Evolutionary conservation across 2,797 vertebrate genomes (phyloP).

Genomic region (Sternotherus odoratus): DNA sequence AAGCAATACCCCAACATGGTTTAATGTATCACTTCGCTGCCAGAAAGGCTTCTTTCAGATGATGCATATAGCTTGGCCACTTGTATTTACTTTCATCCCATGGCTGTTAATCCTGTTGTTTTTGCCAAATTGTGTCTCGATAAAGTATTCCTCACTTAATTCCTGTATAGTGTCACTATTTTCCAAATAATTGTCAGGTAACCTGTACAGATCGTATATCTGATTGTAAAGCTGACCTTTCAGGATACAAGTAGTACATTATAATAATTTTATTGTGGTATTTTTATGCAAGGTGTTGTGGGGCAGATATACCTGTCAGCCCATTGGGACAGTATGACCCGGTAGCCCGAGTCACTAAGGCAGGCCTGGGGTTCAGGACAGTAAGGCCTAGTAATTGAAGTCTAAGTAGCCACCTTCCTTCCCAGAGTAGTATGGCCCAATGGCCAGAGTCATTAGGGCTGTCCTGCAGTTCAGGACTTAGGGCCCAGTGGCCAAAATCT

Average conservation of each 20-base stretch:
- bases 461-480: no score
- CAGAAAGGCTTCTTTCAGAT: neutral
- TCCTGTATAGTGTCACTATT: neutral
- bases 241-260: neutral
- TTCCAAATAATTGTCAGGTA: neutral
- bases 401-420: no score
- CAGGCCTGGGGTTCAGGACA: no score
- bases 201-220: neutral
- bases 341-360: no score
- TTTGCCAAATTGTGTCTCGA: neutral
- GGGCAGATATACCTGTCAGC: no score
- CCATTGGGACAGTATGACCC: no score
- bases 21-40: neutral
- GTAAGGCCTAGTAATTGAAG: no score
- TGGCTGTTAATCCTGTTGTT: neutral
- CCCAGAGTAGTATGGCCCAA: no score
- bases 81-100: fast-evolving
- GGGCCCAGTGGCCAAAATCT: no score
- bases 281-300: neutral
- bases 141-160: neutral
- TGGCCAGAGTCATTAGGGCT: no score
- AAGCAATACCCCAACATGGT: neutral
- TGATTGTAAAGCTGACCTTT: neutral
- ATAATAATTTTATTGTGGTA: neutral
- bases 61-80: neutral